phyloP scores from a whole-genome alignment of 2,888 invertebrate genomes.

The Meghimatium bilineatum region DNA sequence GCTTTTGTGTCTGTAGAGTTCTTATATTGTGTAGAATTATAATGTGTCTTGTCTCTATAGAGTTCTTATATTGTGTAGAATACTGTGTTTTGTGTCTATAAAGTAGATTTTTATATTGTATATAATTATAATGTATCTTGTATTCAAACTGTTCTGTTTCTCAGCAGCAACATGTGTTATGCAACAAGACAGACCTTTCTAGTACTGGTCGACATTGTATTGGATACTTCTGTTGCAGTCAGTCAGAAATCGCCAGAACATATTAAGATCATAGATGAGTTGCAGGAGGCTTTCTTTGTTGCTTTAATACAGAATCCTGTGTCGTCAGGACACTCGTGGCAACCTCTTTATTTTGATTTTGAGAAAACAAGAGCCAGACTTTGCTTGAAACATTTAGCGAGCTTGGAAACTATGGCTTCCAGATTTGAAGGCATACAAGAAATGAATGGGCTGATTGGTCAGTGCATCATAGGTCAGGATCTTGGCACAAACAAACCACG shows the following conservation, averaged over 20 bases:
- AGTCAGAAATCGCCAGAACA: neutral
- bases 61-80: too few species aligned
- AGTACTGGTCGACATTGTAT: slow-evolving; percentile 1
- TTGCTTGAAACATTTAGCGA: slow-evolving; percentile 40
- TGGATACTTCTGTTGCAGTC: slow-evolving; percentile 8
- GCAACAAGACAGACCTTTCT: slow-evolving; percentile 35
- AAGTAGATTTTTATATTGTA: too few species aligned
- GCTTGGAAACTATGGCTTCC: neutral
- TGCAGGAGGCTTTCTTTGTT: slow-evolving; percentile 2
- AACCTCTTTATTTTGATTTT: slow-evolving; percentile 34
- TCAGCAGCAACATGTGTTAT: slow-evolving; percentile 37
- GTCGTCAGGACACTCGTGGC: neutral
- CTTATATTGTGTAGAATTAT: too few species aligned
- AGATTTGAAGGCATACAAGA: neutral
- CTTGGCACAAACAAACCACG: too few species aligned
- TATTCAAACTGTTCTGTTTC: too few species aligned
- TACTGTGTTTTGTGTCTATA: too few species aligned
- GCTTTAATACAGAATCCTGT: slow-evolving; percentile 7
- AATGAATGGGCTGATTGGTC: neutral
- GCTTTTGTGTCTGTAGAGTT: too few species aligned
- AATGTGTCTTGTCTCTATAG: too few species aligned
- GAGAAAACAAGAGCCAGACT: slow-evolving; percentile 40
- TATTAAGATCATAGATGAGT: neutral
- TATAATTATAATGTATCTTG: too few species aligned
- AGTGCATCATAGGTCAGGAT: neutral